Evolutionary conservation across 1,140 invertebrate genomes (phyloP), one percentile per base, ranked within the genome.

Genomic region (Dendrolimus punctatus): DNA sequence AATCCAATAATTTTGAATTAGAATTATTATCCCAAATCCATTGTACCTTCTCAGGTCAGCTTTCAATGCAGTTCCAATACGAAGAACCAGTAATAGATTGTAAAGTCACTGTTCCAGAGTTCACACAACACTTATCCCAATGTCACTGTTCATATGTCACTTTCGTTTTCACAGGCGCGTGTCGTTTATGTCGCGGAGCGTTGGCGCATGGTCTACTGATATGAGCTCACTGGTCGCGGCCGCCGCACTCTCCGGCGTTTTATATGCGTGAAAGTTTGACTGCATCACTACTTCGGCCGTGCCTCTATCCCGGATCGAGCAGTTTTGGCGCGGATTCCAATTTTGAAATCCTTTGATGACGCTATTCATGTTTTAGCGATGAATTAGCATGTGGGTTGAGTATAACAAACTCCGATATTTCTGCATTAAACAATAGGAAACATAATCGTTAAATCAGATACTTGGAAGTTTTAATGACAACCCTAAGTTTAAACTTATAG

Each of bases 261-360:
- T 85, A 85, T 85, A 85, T 73, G 73, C 81, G 81, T 69, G 80
- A 85, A 85, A 85, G 81, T 85, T 72, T 64, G 60, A 61, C 71
- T 64, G 67, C 60, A 65, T 64, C 71, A 60, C 60, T 67, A 60
- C 62, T 68, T 62, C 23, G 23, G 3, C 60, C 64, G 66, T 57
- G 66, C 57, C 48, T 58, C 67, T 73, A 83, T 85, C 82, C 82
- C 73, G 82, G 82, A 83, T 75, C 69, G 61, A 57, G 51, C 49
- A 8, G 54, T 51, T 67, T 65, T 68, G 57, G 66, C 59, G 69
- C 64, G 68, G 61, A 76, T 72, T 68, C 51, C 46, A 55, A 74
- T 82, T 80, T 81, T 76, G 77, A 73, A 80, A 80, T 73, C 70
- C 69, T 72, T 64, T 57, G 52, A 55, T 76, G 71, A 78, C 73